Evolutionary conservation across 2,113 vertebrate genomes (phyloP).

Genomic region (Myiozetetes cayanensis): DNA sequence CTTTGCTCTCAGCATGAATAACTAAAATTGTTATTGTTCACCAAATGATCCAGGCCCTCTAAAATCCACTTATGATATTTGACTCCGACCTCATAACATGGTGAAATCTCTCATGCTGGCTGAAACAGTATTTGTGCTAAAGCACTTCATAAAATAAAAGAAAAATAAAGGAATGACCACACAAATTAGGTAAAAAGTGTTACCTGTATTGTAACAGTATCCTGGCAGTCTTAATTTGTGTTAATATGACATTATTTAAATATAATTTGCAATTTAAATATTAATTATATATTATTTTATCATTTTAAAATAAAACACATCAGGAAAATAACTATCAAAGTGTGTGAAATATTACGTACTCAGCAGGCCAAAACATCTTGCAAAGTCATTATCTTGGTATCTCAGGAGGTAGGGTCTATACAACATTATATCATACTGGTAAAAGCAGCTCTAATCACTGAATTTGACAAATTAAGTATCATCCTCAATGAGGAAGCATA

Average conservation of each 20-base stretch:
- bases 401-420: neutral
- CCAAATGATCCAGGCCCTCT: neutral
- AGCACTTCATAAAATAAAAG: neutral
- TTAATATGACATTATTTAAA: neutral
- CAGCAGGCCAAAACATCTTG: neutral
- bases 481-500: neutral
- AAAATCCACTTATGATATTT: neutral
- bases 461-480: neutral
- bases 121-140: neutral
- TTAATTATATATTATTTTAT: neutral
- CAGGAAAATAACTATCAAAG: neutral
- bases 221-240: neutral
- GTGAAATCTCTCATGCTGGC: neutral
- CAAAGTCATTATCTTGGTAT: neutral
- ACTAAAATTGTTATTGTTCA: conserved; percentile 19
- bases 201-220: neutral
- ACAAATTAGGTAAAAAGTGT: neutral
- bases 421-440: neutral
- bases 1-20: conserved; percentile 26
- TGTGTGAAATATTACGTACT: neutral
- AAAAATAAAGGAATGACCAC: neutral
- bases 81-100: neutral
- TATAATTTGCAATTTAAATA: neutral
- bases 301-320: neutral
- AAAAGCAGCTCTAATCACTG: neutral